Percentiles rank a stretch among this genome's conserved stretches.
Conservation (phyloP, 53 echinoderm and acorn worm genomes). For the Henricia sp. region DNA sequence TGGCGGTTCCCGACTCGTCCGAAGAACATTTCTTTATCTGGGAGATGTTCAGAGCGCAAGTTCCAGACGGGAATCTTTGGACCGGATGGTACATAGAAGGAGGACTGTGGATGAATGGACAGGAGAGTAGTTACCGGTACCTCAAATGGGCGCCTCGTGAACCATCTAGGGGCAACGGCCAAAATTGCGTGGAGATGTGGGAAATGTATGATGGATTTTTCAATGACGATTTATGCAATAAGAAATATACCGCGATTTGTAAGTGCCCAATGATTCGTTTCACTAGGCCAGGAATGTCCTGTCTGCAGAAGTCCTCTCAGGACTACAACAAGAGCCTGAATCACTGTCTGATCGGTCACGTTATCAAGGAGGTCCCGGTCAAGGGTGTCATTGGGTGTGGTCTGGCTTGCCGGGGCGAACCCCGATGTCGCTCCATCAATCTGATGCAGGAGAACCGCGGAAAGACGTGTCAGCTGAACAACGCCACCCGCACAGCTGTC, state of each 20-base stretch:
- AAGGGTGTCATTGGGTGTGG: conserved; percentile 21
- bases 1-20: not conserved
- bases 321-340: not conserved
- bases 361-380: conserved; percentile 22
- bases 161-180: not conserved
- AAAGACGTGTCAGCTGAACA: not conserved
- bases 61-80: not conserved
- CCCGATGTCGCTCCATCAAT: not conserved
- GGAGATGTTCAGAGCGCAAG: conserved; percentile 8
- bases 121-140: not conserved
- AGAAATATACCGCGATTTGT: not conserved
- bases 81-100: not conserved
- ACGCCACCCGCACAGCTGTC: not conserved
- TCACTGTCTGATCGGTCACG: not conserved
- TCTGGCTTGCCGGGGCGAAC: conserved; percentile 13
- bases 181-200: not conserved
- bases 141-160: not conserved
- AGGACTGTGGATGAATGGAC: not conserved
- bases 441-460: not conserved
- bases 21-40: conserved; percentile 1
- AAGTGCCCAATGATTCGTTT: not conserved
- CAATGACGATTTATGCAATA: not conserved
- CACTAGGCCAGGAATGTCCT: not conserved
- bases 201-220: not conserved
- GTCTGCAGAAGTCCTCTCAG: not conserved